phyloP scores from a whole-genome alignment of 64 coral and sea anemone genomes.

The Acropora yongei region DNA sequence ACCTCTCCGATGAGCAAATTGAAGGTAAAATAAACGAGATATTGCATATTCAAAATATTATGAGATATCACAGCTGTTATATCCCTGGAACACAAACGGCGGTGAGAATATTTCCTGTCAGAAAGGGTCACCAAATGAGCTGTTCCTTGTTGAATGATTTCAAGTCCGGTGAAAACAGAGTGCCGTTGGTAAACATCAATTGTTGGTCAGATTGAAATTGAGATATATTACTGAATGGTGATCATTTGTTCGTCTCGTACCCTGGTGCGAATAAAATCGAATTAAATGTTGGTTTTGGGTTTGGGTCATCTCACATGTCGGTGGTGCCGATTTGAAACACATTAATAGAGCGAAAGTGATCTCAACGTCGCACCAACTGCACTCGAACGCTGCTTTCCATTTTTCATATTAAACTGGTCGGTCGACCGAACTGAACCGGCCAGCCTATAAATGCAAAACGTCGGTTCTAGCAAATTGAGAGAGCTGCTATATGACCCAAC shows the following conservation, averaged over 20 bases:
- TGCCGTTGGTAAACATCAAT: not conserved
- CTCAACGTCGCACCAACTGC: not conserved
- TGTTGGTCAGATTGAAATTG: not conserved
- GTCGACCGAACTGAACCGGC: not conserved
- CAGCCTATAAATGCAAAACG: too few relatives aligned
- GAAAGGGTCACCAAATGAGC: not conserved
- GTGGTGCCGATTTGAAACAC: too few relatives aligned
- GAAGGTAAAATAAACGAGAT: constrained; percentile 22
- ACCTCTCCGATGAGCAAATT: constrained; percentile 59
- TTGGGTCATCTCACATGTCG: too few relatives aligned
- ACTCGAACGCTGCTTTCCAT: not conserved
- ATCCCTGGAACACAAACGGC: not conserved
- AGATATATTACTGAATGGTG: too few relatives aligned
- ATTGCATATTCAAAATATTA: too few relatives aligned
- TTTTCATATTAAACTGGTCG: not conserved
- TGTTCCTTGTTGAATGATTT: not conserved
- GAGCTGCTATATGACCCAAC: too few relatives aligned
- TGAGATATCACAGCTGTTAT: not conserved
- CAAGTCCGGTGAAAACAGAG: not conserved
- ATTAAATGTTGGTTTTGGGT: too few relatives aligned
- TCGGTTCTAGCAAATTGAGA: too few relatives aligned
- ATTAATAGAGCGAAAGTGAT: too few relatives aligned
- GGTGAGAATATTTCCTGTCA: not conserved
- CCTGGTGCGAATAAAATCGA: too few relatives aligned
- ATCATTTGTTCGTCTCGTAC: too few relatives aligned